Evolutionary conservation across 1,140 invertebrate species (phyloP), one percentile per base, ranked within the genome.

Genomic region (Drosophila neocordata): DNA sequence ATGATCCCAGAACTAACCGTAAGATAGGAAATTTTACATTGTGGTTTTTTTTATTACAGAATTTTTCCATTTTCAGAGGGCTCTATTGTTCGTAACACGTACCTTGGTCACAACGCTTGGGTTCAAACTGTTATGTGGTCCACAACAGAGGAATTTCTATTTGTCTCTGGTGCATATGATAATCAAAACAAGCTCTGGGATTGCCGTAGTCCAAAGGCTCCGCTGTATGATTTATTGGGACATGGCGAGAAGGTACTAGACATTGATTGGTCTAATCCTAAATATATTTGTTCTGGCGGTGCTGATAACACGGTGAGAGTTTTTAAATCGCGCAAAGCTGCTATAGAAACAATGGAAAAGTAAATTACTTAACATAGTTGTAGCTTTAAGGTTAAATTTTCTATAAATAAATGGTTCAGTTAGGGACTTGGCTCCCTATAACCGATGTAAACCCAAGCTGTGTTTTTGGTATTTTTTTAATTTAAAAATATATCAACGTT

Each of bases 131-230:
- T 99, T 0, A 93, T 94, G 66, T 99, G 99, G 98, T 98, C 97
- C 0, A 95, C 93, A n/a, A 94, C 93, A 0, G 93, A 96, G 73
- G 95, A 97, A 88, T 93, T 97, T 90, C 93, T 97, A 11, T 99
- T 99, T 92, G 93, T 99, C 2, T 99, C 98, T 9, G 98, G 97
- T 3, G 95, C 96, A 12, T 97, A 98, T 92, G 99, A 99, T 92
- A 95, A 95, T 64, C 92, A 95, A 35, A 94, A 99, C 20, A 99
- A 99, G 92, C 92, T 99, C 35, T 99, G 99, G 99, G 99, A 99
- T 91, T 95, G 95, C 3, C 94, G 98, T 92, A 98, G 98, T 91
- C 95, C 97, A 0, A 97, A 97, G 91, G 96, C 97, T 8, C 96
- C 98, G 2, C 92, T 99, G 0, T 99, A 96, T 89, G 97, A 99